Conservation (phyloP, 2,888 invertebrate species). For the Epistrophe grossulariae region DNA sequence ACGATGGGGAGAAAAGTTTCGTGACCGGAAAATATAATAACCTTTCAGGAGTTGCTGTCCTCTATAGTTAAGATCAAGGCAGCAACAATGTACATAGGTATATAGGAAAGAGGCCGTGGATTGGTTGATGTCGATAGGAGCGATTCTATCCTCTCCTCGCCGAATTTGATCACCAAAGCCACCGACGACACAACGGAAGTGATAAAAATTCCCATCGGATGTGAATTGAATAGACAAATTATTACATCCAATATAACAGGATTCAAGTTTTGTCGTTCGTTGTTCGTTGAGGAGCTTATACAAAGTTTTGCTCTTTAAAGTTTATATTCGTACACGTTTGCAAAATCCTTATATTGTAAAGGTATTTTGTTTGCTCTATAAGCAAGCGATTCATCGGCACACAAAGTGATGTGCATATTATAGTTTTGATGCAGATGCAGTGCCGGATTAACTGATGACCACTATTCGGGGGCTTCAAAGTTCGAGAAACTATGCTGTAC, state of each 20-base stretch:
- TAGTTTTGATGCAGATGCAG: neutral
- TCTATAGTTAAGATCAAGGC: conserved; percentile 42
- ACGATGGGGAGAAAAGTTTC: conserved; percentile 49
- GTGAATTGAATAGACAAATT: conserved; percentile 74
- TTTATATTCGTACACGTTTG: conserved; percentile 17
- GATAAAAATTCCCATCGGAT: conserved; percentile 70
- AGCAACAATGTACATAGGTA: neutral
- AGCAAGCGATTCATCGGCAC: neutral
- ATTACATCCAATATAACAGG: conserved; percentile 48
- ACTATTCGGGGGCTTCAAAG: neutral
- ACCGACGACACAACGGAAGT: conserved; percentile 46
- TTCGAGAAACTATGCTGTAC: neutral
- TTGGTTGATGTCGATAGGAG: neutral
- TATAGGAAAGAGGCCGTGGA: neutral
- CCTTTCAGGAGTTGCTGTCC: conserved; percentile 38
- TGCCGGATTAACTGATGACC: neutral
- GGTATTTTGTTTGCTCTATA: neutral
- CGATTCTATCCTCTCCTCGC: neutral
- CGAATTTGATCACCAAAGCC: conserved; percentile 6
- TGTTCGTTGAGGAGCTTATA: neutral
- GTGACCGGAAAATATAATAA: conserved; percentile 70
- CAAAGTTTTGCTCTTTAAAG: conserved; percentile 15
- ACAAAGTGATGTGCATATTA: neutral
- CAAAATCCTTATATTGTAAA: neutral
- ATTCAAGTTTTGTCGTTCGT: conserved; percentile 52